Evolutionary conservation across 2,888 invertebrate genomes (phyloP), one percentile per base, ranked within the genome.

Genomic region (Ethmia dodecea): DNA sequence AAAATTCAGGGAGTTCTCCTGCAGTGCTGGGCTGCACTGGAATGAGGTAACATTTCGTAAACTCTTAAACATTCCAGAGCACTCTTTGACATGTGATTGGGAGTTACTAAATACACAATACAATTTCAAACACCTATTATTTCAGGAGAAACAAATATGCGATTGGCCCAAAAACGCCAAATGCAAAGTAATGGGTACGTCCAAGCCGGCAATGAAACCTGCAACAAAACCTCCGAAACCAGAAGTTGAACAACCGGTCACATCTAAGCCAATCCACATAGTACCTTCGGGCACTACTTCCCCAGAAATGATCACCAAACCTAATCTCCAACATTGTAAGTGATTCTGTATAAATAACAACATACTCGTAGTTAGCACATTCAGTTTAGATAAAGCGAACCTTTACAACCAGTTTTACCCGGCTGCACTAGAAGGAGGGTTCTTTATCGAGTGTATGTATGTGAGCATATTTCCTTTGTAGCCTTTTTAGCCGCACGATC

Each of bases 21-120:
- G 95, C 65, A 89, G 90, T 25, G 86, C 89, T 5, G 93, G 93
- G 9, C 75, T 94, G 18, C 91, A 93, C 49, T 94, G 93, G 90
- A 93, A 92, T 64, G 86, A 88, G 60, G 91, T 91, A 76, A 29
- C 16, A 4, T 18, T 25, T 5, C 25, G 25, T 8, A n/a, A 18
- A 18, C 18, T 22, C 9, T 20, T n/a, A n/a, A 22, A 22, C 22
- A 22, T 3, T 20, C n/a, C n/a, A n/a, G 5, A 18, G 18, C 18
- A 20, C 20, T 9, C 20, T n/a, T 9, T 18, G 18, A 20, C 20
- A 6, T 20, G n/a, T n/a, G n/a, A n/a, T n/a, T n/a, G n/a, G n/a
- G n/a, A n/a, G n/a, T n/a, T n/a, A n/a, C n/a, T n/a, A n/a, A n/a
- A n/a, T n/a, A n/a, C n/a, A n/a, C n/a, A n/a, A n/a, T n/a, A n/a